phyloP scores from a whole-genome alignment of 2,888 invertebrate species.

The Heliconius aoede region DNA sequence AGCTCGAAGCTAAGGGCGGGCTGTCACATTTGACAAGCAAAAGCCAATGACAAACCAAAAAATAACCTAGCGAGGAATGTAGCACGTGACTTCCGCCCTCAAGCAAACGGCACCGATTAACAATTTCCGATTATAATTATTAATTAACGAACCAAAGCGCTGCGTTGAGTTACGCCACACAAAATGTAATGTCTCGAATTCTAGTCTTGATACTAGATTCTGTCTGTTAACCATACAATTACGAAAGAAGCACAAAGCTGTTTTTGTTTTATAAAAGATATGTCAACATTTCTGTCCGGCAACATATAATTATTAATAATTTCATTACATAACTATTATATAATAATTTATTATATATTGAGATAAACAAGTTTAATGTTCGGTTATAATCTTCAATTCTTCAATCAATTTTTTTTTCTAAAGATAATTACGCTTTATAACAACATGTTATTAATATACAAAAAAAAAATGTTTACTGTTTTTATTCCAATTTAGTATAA shows the following conservation, averaged over 20 bases:
- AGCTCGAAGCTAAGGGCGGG: conserved; percentile 46
- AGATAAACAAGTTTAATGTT: conserved; percentile 3
- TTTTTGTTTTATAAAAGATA: background rate
- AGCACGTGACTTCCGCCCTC: conserved; percentile 54
- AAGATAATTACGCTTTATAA: background rate
- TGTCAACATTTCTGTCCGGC: conserved; percentile 5
- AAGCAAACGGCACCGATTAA: conserved; percentile 44
- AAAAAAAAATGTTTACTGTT: background rate
- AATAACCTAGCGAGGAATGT: conserved; percentile 61
- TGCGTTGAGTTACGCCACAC: background rate
- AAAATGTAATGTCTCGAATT: background rate
- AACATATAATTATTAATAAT: conserved; percentile 2
- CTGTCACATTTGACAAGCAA: conserved; percentile 46
- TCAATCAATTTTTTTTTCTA: too few species aligned
- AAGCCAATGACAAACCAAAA: conserved; percentile 53
- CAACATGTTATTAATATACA: background rate
- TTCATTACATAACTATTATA: background rate
- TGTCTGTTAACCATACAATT: too few species aligned
- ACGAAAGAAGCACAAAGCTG: background rate
- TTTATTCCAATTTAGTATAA: background rate
- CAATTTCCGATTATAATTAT: conserved; percentile 37
- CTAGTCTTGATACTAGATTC: too few species aligned
- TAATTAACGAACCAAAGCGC: background rate
- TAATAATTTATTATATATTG: background rate
- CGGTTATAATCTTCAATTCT: background rate